phyloP scores from a whole-genome alignment of 2,797 vertebrate genomes.

The Cyclopterus lumpus region DNA sequence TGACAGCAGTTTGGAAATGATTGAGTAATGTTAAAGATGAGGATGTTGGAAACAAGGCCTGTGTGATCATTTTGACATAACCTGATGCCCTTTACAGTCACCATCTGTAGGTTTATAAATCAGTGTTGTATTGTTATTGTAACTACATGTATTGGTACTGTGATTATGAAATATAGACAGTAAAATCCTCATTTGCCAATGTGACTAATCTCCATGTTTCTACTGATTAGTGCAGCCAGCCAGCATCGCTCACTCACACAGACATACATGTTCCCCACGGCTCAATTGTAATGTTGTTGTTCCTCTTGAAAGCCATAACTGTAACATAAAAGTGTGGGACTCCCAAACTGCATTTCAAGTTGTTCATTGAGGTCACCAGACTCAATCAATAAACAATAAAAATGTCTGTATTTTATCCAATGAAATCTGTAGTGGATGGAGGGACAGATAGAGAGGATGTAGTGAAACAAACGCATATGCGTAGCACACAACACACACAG shows the following conservation, averaged over 20 bases:
- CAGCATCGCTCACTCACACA: neutral
- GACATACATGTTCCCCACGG: neutral
- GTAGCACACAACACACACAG: neutral
- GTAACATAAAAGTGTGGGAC: neutral
- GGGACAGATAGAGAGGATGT: neutral
- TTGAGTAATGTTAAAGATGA: neutral
- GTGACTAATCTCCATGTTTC: neutral
- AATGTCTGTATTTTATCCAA: neutral
- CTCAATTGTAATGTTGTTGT: neutral
- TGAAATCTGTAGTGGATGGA: neutral
- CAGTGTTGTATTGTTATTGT: neutral
- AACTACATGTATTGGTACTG: neutral
- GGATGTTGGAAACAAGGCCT: neutral
- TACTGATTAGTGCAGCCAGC: neutral
- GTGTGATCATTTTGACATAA: conserved; percentile 12
- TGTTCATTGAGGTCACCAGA: neutral
- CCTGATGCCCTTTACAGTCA: neutral
- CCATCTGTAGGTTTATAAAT: neutral
- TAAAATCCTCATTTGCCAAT: neutral
- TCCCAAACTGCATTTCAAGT: neutral
- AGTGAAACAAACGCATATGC: neutral
- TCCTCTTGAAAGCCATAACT: neutral
- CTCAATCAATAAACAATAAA: neutral
- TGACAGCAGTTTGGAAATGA: neutral
- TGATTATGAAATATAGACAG: neutral